A percentile compares a stretch with the other conserved stretches of the same genome.
phyloP scores from a whole-genome alignment of 2,888 invertebrate species.

The Clitarchus hookeri region DNA sequence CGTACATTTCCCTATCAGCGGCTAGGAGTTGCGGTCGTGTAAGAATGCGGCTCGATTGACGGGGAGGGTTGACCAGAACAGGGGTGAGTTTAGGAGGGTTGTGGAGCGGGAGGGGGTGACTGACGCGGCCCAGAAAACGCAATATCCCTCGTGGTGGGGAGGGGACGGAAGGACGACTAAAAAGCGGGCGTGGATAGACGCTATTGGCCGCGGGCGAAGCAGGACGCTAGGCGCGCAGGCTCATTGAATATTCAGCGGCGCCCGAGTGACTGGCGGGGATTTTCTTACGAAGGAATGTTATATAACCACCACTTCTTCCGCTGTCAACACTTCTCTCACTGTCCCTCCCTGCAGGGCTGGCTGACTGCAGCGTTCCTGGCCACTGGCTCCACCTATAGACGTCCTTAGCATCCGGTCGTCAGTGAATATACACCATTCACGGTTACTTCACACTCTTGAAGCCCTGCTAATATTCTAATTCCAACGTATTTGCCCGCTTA shows the following conservation, averaged over 20 bases:
- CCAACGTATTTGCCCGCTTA: too few species aligned
- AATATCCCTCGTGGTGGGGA: not conserved
- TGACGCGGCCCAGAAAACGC: slow-evolving; percentile 14
- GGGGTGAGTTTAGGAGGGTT: not conserved
- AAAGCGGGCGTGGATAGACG: not conserved
- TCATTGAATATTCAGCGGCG: slow-evolving; percentile 14
- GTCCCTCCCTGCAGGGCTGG: not conserved
- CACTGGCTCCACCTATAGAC: too few species aligned
- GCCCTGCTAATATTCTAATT: too few species aligned
- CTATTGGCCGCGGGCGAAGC: slow-evolving; percentile 44
- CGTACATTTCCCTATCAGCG: slow-evolving; percentile 17
- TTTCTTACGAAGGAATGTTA: slow-evolving; percentile 11
- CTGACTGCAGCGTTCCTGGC: too few species aligned
- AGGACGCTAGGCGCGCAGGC: slow-evolving; percentile 37
- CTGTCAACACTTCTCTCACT: not conserved
- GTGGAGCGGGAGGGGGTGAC: not conserved
- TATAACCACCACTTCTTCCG: not conserved
- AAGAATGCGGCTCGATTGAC: slow-evolving; percentile 2
- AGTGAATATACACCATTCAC: too few species aligned
- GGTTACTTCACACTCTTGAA: too few species aligned
- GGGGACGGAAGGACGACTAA: not conserved
- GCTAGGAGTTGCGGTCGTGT: slow-evolving; percentile 6
- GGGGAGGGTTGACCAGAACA: slow-evolving; percentile 9
- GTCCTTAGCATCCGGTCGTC: too few species aligned
- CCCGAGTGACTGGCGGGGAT: not conserved